A percentile compares a stretch with the other conserved stretches of the same genome.
Conservation (phyloP, 2,888 invertebrate species). For the Drosophila antonietae region DNA sequence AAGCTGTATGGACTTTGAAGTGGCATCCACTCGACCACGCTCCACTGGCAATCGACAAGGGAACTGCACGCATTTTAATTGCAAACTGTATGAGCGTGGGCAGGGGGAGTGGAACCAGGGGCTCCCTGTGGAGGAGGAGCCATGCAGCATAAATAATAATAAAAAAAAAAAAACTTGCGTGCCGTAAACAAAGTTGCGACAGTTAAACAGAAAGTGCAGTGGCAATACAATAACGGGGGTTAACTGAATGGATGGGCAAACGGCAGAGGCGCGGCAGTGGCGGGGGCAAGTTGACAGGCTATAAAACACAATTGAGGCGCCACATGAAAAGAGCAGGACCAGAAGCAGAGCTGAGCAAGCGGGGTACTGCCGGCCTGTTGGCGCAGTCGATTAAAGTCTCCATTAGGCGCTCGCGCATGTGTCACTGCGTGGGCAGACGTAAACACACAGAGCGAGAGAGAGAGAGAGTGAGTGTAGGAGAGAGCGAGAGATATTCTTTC, state of each 20-base stretch:
- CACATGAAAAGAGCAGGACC: constrained; percentile 43
- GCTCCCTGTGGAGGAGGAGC: constrained; percentile 26
- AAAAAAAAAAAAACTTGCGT: constrained; percentile 53
- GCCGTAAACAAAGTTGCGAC: constrained; percentile 68
- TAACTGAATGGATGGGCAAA: background rate
- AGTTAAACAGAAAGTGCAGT: constrained; percentile 66
- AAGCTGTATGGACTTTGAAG: constrained; percentile 26
- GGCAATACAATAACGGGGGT: constrained; percentile 26
- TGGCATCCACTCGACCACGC: constrained; percentile 51
- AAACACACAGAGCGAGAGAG: background rate
- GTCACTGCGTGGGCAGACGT: constrained; percentile 40
- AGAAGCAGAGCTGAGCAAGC: background rate
- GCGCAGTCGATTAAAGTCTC: constrained; percentile 64
- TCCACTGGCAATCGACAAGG: constrained; percentile 58
- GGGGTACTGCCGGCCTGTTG: constrained; percentile 19
- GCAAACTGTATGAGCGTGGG: constrained; percentile 24
- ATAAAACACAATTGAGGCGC: constrained; percentile 74
- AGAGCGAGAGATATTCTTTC: constrained; percentile 23
- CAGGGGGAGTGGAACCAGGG: background rate
- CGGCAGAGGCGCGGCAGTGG: background rate
- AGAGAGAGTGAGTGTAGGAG: background rate
- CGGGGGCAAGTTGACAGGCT: constrained; percentile 13
- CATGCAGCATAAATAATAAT: constrained; percentile 54
- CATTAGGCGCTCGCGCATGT: constrained; percentile 56
- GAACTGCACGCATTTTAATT: constrained; percentile 65